Conservation (phyloP, 2,888 invertebrate species). For the Desoria tigrina region DNA sequence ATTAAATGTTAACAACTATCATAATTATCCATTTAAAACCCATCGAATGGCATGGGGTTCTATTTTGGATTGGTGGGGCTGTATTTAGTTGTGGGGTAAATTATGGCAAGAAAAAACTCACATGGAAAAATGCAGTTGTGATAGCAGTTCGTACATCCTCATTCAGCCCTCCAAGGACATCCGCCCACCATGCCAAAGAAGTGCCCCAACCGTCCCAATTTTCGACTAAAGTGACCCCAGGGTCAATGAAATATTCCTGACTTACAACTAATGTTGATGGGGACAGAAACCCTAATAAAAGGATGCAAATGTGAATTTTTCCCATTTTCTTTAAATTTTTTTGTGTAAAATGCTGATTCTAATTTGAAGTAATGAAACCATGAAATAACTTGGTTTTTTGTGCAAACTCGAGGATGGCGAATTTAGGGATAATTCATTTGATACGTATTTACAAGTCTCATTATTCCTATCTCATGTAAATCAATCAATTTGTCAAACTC, state of each 20-base stretch:
- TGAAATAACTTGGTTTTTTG: too few species aligned
- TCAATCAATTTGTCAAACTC: too few species aligned
- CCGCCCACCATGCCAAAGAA: constrained; percentile 50
- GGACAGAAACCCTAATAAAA: too few species aligned
- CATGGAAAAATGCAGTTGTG: constrained; percentile 42
- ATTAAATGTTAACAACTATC: background rate
- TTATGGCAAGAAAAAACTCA: constrained; percentile 15
- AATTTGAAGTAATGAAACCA: too few species aligned
- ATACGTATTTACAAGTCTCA: too few species aligned
- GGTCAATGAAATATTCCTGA: constrained; percentile 36
- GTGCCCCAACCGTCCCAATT: constrained; percentile 51
- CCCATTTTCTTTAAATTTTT: too few species aligned
- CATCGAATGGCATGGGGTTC: background rate
- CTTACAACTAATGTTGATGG: background rate
- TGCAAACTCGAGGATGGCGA: too few species aligned
- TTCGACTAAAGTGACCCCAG: constrained; percentile 30
- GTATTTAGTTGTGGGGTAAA: too few species aligned
- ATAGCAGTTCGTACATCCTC: constrained; percentile 41
- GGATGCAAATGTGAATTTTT: too few species aligned
- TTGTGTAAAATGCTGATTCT: too few species aligned
- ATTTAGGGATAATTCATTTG: too few species aligned
- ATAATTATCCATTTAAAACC: background rate
- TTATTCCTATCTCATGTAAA: too few species aligned
- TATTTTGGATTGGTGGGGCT: background rate
- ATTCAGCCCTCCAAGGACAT: constrained; percentile 48